A percentile compares a stretch with the other conserved stretches of the same genome.
Conservation (phyloP, 2,888 invertebrate species). For the Troglohyphantes excavatus region DNA sequence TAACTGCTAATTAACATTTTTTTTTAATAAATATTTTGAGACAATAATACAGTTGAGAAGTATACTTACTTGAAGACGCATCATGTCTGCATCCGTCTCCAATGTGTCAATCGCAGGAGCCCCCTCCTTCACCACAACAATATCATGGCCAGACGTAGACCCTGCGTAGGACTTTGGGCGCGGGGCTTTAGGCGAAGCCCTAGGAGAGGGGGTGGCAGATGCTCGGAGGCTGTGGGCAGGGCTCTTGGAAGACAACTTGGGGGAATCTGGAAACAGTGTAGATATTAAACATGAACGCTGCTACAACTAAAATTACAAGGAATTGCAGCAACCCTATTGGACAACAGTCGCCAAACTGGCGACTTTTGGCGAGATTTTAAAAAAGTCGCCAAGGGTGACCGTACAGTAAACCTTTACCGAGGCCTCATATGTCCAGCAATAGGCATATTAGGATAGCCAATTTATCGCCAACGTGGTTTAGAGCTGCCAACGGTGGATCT, state of each 20-base stretch:
- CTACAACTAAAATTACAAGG: too few relatives aligned
- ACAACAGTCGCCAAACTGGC: too few relatives aligned
- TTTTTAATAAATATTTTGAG: background rate
- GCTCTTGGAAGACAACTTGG: conserved; percentile 85
- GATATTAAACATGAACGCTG: too few relatives aligned
- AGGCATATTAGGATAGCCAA: too few relatives aligned
- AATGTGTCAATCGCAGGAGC: conserved; percentile 86
- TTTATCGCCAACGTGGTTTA: too few relatives aligned
- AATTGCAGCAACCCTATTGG: too few relatives aligned
- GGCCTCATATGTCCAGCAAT: too few relatives aligned
- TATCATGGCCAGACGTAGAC: conserved; percentile 86
- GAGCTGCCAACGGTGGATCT: too few relatives aligned
- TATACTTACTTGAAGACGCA: conserved; percentile 86
- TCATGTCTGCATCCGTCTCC: conserved; percentile 90
- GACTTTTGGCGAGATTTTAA: too few relatives aligned
- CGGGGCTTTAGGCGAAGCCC: conserved; percentile 79
- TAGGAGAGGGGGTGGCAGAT: conserved; percentile 79
- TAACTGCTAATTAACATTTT: background rate
- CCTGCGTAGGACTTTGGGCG: conserved; percentile 79
- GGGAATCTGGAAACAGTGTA: conserved; percentile 88
- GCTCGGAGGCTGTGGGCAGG: conserved; percentile 80
- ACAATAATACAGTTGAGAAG: background rate
- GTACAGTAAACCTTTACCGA: too few relatives aligned
- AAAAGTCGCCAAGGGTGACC: too few relatives aligned
- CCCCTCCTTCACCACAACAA: conserved; percentile 89